These are phyloP conservation scores for Bucco capensis DNA, from an alignment of 2,113 vertebrate genomes.

Conservation along the genomic window DNA sequence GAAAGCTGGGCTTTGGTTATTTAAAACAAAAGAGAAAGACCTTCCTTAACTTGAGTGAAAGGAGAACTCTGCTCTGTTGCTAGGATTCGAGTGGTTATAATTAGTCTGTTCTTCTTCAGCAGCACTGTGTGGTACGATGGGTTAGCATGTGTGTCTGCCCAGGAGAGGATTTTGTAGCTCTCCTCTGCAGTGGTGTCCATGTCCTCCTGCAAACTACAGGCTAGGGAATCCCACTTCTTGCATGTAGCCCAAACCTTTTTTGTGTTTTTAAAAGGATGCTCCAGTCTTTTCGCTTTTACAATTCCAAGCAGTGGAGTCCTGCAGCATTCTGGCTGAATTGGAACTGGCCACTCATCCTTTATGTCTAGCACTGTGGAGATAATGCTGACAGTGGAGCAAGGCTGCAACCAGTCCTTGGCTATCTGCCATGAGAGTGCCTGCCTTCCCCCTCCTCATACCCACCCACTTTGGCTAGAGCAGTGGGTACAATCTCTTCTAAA, in stretches of 20 bases:
- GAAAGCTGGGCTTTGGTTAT: background rate
- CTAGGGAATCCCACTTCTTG: background rate
- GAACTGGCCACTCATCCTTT: background rate
- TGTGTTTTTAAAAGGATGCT: background rate
- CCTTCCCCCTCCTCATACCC: background rate
- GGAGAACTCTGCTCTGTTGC: constrained; percentile 22
- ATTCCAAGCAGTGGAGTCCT: background rate
- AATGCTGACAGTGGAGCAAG: background rate
- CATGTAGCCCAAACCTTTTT: background rate
- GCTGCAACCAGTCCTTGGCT: background rate
- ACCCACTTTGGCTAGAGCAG: background rate
- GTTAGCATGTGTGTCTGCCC: background rate
- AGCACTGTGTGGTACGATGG: accelerated
- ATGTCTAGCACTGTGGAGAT: background rate
- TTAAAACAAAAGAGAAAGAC: background rate
- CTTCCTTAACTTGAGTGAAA: background rate
- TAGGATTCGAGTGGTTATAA: constrained; percentile 30
- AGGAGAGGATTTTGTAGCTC: background rate
- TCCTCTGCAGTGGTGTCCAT: background rate
- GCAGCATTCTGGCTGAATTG: background rate
- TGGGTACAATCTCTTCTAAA: background rate
- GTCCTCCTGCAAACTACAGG: background rate
- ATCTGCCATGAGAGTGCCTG: background rate
- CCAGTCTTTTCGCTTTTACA: background rate
- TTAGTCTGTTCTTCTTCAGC: constrained; percentile 12